These are phyloP conservation scores for Mercenaria mercenaria DNA, from an alignment of 1,140 invertebrate genomes.

Conservation along the genomic window DNA sequence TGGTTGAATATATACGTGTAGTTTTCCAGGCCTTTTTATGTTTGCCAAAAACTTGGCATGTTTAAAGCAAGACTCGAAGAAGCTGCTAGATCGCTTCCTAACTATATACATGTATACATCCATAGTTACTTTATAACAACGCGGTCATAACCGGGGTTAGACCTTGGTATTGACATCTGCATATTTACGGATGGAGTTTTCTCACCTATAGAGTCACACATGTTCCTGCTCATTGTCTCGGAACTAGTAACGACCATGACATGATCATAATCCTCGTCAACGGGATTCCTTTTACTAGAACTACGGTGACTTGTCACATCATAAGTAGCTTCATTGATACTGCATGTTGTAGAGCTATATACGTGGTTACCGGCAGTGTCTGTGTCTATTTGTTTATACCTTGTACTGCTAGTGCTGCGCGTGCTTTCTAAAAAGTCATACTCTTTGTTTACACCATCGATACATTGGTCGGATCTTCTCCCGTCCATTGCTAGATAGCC, in stretches of 20 bases:
- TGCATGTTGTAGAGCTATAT: background rate
- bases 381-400: background rate
- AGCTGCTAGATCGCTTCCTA: too few relatives aligned
- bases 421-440: conserved; percentile 2
- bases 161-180: background rate
- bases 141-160: background rate
- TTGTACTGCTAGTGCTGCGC: background rate
- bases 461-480: background rate
- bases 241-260: background rate
- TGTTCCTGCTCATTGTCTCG: background rate
- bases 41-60: too few relatives aligned
- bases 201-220: background rate
- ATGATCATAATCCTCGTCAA: background rate
- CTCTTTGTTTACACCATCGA: background rate
- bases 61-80: too few relatives aligned
- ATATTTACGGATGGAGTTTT: background rate
- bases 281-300: background rate
- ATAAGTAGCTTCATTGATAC: background rate
- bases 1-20: too few relatives aligned
- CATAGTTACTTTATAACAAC: background rate
- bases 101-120: background rate
- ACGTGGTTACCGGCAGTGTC: background rate
- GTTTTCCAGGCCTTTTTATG: too few relatives aligned
- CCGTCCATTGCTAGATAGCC: background rate
- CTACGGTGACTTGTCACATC: background rate